These are phyloP conservation scores for Isichthys henryi DNA, from an alignment of 2,113 vertebrate species.

Conservation along the genomic window DNA sequence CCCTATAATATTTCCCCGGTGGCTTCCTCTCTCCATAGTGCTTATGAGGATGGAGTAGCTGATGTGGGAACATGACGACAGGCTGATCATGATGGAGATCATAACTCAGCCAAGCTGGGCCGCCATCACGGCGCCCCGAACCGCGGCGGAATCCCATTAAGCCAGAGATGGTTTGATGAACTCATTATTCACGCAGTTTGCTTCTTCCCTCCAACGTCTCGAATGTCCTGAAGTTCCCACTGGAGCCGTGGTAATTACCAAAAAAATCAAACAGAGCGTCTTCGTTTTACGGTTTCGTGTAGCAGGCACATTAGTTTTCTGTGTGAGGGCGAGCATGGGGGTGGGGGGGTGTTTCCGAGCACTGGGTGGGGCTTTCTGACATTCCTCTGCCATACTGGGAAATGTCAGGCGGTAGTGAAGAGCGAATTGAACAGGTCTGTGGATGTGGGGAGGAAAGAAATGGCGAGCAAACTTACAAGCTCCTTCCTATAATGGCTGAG, in stretches of 20 bases:
- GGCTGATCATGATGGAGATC: not conserved
- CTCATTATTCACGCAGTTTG: not conserved
- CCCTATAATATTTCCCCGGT: not conserved
- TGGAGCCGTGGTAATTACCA: not conserved
- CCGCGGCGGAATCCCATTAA: not conserved
- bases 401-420: not conserved
- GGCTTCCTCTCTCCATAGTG: not conserved
- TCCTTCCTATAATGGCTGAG: not conserved
- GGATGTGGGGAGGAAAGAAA: not conserved
- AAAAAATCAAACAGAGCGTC: not conserved
- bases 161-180: conserved; percentile 1
- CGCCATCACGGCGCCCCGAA: not conserved
- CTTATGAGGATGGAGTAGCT: not conserved
- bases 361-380: not conserved
- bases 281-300: not conserved
- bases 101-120: no score
- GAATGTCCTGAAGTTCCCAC: not conserved
- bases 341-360: not conserved
- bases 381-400: not conserved
- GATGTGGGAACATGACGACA: not conserved
- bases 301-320: not conserved
- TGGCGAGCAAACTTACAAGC: not conserved
- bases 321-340: not conserved
- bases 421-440: not conserved
- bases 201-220: not conserved